A percentile compares a stretch with the other conserved stretches of the same genome.
Conservation (phyloP, 2,888 invertebrate genomes). For the Drosophila suboccidentalis region DNA sequence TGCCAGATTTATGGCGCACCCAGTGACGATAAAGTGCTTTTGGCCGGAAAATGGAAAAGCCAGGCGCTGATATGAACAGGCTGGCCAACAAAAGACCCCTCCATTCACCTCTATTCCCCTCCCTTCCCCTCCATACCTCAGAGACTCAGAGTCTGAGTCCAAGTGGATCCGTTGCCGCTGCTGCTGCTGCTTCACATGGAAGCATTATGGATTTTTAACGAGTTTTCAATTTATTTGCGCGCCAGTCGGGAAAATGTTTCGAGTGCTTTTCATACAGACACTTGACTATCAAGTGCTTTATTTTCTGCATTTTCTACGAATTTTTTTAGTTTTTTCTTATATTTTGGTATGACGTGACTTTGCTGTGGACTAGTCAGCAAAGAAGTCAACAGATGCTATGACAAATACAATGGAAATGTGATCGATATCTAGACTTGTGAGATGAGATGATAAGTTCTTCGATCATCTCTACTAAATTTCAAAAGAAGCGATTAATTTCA, state of each 20-base stretch:
- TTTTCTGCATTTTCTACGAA: constrained; percentile 33
- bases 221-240: constrained; percentile 85
- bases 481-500: too few relatives aligned
- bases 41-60: constrained; percentile 47
- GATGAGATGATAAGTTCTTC: too few relatives aligned
- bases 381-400: constrained; percentile 13
- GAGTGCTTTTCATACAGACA: constrained; percentile 82
- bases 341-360: constrained; percentile 45
- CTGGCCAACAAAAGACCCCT: constrained; percentile 31
- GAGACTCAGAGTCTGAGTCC: constrained; percentile 20
- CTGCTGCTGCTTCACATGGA: constrained; percentile 54
- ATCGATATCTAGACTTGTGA: neutral
- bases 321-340: constrained; percentile 15
- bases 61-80: constrained; percentile 54
- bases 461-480: too few relatives aligned
- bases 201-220: constrained; percentile 86
- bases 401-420: constrained; percentile 21
- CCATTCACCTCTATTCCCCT: neutral
- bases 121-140: neutral
- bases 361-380: constrained; percentile 44
- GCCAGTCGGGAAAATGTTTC: constrained; percentile 74
- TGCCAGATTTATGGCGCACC: constrained; percentile 70
- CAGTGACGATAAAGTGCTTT: constrained; percentile 62
- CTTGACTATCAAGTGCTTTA: constrained; percentile 79
- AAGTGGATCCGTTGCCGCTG: constrained; percentile 43